A percentile compares a stretch with the other conserved stretches of the same genome.
These are phyloP conservation scores for Acleris emargana DNA, from an alignment of 2,888 invertebrate genomes.

Conservation along the genomic window DNA sequence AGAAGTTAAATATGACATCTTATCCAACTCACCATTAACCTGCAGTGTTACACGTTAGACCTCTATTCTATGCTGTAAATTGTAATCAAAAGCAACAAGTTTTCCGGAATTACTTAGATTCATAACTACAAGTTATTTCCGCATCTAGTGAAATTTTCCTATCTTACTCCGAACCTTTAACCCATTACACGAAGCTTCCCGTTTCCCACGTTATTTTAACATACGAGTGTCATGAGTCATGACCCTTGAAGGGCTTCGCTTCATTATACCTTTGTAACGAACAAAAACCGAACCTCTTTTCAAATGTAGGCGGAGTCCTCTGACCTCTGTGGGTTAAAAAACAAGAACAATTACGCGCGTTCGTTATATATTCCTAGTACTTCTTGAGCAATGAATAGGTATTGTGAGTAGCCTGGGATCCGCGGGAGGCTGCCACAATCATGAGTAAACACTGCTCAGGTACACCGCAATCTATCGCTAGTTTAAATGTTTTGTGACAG, in stretches of 20 bases:
- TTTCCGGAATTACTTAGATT: no score
- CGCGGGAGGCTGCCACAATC: slow-evolving; percentile 29
- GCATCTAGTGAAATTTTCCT: no score
- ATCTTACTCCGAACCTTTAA: no score
- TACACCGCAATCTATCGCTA: slow-evolving; percentile 30
- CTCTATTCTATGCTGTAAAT: no score
- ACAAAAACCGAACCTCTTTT: slow-evolving; percentile 22
- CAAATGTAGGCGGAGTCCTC: slow-evolving; percentile 30
- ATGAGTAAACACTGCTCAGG: slow-evolving; percentile 28
- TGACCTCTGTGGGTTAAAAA: slow-evolving; percentile 31
- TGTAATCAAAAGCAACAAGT: no score
- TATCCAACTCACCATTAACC: no score
- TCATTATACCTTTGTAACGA: slow-evolving; percentile 13
- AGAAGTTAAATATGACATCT: no score
- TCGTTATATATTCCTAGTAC: slow-evolving; percentile 35
- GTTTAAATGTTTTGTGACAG: slow-evolving; percentile 35
- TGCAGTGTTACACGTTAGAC: no score
- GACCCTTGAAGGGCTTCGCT: slow-evolving; percentile 15
- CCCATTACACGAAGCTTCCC: not conserved
- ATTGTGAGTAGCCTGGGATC: slow-evolving; percentile 33
- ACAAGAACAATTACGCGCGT: slow-evolving; percentile 31
- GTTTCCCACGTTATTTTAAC: slow-evolving; percentile 22
- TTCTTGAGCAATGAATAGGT: slow-evolving; percentile 30
- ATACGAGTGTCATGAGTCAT: not conserved
- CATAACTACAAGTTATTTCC: no score